phyloP scores from a whole-genome alignment of 2,888 invertebrate genomes.

The Petrophora chlorosata region DNA sequence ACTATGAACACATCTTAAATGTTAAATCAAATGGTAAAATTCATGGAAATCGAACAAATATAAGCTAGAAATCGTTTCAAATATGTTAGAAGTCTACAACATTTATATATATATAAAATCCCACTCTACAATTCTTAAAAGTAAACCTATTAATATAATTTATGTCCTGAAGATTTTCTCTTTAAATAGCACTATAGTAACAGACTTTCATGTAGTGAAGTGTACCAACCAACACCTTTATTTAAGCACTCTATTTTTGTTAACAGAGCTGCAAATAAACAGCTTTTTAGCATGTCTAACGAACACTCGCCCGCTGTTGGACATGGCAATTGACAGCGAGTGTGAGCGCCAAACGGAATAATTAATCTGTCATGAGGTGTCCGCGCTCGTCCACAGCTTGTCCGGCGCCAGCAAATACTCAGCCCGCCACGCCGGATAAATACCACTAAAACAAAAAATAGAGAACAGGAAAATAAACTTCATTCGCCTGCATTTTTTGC shows the following conservation, averaged over 20 bases:
- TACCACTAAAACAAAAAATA: conserved; percentile 10
- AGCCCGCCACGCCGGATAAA: conserved; percentile 1
- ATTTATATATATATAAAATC: too few species aligned
- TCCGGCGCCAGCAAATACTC: conserved; percentile 33
- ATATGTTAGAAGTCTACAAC: too few species aligned
- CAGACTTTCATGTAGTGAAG: too few species aligned
- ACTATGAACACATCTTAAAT: too few species aligned
- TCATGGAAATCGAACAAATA: too few species aligned
- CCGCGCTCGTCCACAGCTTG: conserved; percentile 45
- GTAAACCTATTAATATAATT: too few species aligned
- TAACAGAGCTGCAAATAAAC: conserved; percentile 22
- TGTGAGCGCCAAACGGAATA: conserved; percentile 56
- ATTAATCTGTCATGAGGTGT: conserved; percentile 67
- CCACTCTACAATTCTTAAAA: too few species aligned
- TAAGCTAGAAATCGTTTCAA: too few species aligned
- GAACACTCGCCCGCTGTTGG: conserved; percentile 22
- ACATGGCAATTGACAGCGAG: conserved; percentile 36
- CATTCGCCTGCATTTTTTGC: conserved; percentile 2
- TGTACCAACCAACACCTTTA: too few species aligned
- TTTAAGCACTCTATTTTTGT: conserved; percentile 1
- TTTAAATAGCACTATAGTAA: too few species aligned
- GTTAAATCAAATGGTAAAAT: too few species aligned
- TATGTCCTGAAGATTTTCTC: too few species aligned
- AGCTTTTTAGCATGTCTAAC: conserved; percentile 23
- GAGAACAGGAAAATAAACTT: conserved; percentile 32